phyloP scores from a whole-genome alignment of 2,888 invertebrate genomes.

The Anthrax anthrax region DNA sequence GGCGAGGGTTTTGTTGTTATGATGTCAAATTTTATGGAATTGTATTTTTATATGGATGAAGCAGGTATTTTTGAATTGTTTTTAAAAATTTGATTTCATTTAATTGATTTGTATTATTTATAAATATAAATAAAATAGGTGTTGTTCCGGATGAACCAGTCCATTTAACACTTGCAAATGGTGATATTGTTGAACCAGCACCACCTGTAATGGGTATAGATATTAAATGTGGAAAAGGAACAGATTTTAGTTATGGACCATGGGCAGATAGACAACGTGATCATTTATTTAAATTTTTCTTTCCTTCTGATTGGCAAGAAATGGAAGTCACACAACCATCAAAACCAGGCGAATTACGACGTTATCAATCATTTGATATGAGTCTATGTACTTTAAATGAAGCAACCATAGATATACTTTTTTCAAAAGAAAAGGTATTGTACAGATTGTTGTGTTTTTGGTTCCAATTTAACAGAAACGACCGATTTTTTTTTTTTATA shows the following conservation, averaged over 20 bases:
- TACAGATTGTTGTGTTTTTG: neutral
- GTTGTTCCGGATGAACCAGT: slow-evolving; percentile 85
- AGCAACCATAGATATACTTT: slow-evolving; percentile 89
- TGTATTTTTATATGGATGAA: slow-evolving; percentile 97
- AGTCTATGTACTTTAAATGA: slow-evolving; percentile 80
- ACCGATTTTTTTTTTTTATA: no score
- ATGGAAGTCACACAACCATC: slow-evolving; percentile 67
- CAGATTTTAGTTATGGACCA: slow-evolving; percentile 93
- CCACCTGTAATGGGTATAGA: slow-evolving; percentile 94
- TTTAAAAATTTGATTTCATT: no score
- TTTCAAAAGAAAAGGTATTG: slow-evolving; percentile 61
- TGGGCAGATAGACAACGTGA: slow-evolving; percentile 98
- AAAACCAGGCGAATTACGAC: slow-evolving; percentile 73
- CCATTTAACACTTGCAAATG: slow-evolving; percentile 75
- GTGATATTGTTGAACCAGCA: slow-evolving; percentile 82
- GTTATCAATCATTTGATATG: slow-evolving; percentile 85
- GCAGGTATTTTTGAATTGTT: slow-evolving; percentile 31
- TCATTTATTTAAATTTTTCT: slow-evolving; percentile 90
- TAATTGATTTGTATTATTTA: neutral
- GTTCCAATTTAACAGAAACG: slow-evolving; percentile 27
- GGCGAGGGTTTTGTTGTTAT: slow-evolving; percentile 96
- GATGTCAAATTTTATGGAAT: slow-evolving; percentile 85
- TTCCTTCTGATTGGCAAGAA: slow-evolving; percentile 73
- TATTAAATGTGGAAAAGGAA: slow-evolving; percentile 85
- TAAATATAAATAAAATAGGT: slow-evolving; percentile 35